Percentiles rank a stretch among this genome's conserved stretches.
phyloP scores from a whole-genome alignment of 2,797 vertebrate species.

The Hyperoplus immaculatus region DNA sequence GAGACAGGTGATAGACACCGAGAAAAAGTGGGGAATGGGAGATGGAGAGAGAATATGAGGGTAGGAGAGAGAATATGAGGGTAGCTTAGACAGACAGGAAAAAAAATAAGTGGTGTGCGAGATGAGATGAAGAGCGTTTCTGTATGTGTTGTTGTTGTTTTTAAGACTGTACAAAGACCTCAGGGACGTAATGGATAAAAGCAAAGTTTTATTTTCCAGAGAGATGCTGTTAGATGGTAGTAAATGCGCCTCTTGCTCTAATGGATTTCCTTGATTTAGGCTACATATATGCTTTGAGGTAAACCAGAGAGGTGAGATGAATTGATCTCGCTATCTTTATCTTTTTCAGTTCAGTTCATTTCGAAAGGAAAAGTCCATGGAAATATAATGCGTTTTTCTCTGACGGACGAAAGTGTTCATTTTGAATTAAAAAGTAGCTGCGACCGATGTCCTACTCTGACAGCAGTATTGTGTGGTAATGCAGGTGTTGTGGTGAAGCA shows the following conservation, averaged over 20 bases:
- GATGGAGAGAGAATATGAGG: constrained; percentile 33
- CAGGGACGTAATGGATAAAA: constrained; percentile 49
- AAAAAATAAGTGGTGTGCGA: constrained; percentile 28
- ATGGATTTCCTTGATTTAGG: constrained; percentile 38
- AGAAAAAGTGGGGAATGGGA: constrained; percentile 33
- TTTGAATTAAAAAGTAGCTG: not conserved
- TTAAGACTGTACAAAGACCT: constrained; percentile 44
- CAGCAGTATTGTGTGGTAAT: constrained; percentile 8
- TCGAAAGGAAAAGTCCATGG: constrained; percentile 30
- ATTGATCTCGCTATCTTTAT: constrained; percentile 14
- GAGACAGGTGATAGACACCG: constrained; percentile 33
- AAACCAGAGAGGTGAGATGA: constrained; percentile 35
- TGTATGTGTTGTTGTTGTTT: constrained; percentile 51
- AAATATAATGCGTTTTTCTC: constrained; percentile 13
- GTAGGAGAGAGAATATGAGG: constrained; percentile 40
- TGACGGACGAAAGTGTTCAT: constrained; percentile 17
- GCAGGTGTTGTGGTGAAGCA: not conserved
- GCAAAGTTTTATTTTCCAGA: constrained; percentile 37
- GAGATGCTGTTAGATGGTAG: constrained; percentile 36
- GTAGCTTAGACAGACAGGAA: constrained; percentile 23
- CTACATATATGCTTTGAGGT: constrained; percentile 19
- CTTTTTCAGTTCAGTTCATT: constrained; percentile 9
- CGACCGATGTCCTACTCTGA: not conserved
- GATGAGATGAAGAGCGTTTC: constrained; percentile 13
- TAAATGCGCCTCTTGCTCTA: constrained; percentile 43